Evolutionary conservation across 2,797 vertebrate genomes (phyloP).

Genomic region (Lepus townsendii): DNA sequence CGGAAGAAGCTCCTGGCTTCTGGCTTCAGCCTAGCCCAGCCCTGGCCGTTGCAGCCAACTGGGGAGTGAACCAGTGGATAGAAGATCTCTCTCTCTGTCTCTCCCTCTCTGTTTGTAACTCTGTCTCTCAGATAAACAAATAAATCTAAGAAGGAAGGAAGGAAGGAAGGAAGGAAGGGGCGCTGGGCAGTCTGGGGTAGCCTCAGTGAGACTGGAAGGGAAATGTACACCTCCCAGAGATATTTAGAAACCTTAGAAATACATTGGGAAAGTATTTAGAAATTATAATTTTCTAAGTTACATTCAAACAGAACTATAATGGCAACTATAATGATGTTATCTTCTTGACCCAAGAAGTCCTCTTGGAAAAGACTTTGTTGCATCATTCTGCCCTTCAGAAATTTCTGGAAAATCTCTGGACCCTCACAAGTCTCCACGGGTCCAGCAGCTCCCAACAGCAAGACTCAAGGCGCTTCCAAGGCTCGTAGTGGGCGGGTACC

Average conservation of each 20-base stretch:
- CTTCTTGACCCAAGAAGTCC: not conserved
- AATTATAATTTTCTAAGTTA: slow-evolving; percentile 2
- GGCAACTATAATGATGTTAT: not conserved
- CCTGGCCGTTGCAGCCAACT: too few species aligned
- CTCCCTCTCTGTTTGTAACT: too few species aligned
- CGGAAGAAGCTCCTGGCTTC: too few species aligned
- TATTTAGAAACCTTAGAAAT: not conserved
- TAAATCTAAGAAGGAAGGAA: not conserved
- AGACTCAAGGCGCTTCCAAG: too few species aligned
- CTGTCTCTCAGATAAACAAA: not conserved
- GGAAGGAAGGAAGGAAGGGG: not conserved
- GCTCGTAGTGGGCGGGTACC: too few species aligned
- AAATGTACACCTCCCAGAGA: not conserved
- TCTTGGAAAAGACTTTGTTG: not conserved
- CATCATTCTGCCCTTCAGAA: not conserved
- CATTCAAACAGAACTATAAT: not conserved
- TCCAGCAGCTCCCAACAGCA: not conserved
- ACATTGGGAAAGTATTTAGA: not conserved
- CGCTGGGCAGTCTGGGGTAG: not conserved
- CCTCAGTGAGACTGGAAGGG: not conserved
- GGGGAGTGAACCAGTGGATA: too few species aligned
- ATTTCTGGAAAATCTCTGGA: not conserved
- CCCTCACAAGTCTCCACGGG: fast-evolving
- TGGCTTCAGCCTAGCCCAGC: too few species aligned
- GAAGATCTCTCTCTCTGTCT: too few species aligned